Base-by-base conservation (phyloP, 2,797 vertebrate genomes). In the Halcyon chelicuti region DNA sequence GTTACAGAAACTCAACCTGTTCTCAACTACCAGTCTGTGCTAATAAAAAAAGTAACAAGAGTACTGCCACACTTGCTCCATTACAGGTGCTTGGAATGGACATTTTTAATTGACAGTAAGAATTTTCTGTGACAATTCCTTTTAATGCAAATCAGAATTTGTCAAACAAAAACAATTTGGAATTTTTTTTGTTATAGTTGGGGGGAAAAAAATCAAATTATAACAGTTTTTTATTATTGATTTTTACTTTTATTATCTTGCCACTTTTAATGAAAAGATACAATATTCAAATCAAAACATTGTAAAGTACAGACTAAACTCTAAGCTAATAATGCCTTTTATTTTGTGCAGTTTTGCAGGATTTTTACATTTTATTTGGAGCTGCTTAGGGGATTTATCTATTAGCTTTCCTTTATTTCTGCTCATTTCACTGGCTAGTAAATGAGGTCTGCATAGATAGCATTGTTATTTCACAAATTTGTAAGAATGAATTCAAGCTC, bases 401-500 rank as follows among this genome's bases (percentile, higher is more conserved):
- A 13, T 93, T 84, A 88, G 70, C 52, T 93, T 95, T 75, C 70
- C 35, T 93, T 95, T 93, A 51, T 88, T 94, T 95, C 92, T 90
- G 58, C 73, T 94, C 58, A 20, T 94, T 96, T 96, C 80, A 86
- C 70, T 54, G 78, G 66, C 92, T 93, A 70, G 67, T 81, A 96
- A 96, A 92, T 95, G 92, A 95, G 80, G 70, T 88, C 83, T 84
- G 62, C 51, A 33, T 73, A 88, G 88, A 96, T 88, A 93, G 88
- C 49, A 90, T 96, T 96, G 92, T 78, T 92, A 92, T 78, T 96
- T 88, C 73, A 84, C 88, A 93, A 62, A 83, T 92, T 90, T 81
- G 46, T 78, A 49, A 90, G 83, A 90, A 55, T 62, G 66, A 95
- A 92, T 95, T 92, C 90, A 93, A 86, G 86, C 90, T 95, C 39